A percentile compares a stretch with the other conserved stretches of the same genome.
These are phyloP conservation scores for Trichogramma pretiosum DNA, from an alignment of 1,140 invertebrate species.

Conservation along the genomic window DNA sequence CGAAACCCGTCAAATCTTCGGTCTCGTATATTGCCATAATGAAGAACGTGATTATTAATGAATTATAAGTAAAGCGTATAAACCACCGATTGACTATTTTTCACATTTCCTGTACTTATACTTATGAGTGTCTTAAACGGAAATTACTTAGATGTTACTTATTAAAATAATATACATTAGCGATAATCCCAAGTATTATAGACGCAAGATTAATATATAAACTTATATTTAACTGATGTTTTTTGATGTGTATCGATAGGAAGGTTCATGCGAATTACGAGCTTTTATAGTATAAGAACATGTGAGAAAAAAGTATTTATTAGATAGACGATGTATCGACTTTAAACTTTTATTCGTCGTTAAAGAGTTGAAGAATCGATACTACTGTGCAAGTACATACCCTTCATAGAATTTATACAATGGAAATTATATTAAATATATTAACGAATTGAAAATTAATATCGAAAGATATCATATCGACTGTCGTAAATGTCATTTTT, in stretches of 20 bases:
- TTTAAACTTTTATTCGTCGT: no score
- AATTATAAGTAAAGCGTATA: not conserved
- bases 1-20: not conserved
- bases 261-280: not conserved
- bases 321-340: no score
- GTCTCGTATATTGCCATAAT: not conserved
- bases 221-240: slow-evolving; percentile 4
- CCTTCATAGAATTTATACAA: no score
- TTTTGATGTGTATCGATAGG: not conserved
- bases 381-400: no score
- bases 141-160: not conserved
- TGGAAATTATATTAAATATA: no score
- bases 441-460: no score
- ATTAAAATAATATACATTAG: slow-evolving; percentile 1
- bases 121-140: not conserved
- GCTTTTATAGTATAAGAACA: not conserved
- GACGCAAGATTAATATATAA: slow-evolving; percentile 10
- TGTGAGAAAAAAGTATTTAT: no score
- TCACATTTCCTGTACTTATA: not conserved
- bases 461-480: no score
- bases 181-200: not conserved
- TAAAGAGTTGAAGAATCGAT: no score
- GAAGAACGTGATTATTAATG: not conserved
- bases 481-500: no score
- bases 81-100: not conserved